phyloP scores from a whole-genome alignment of 2,113 vertebrate genomes.

The Perca schrenkii region DNA sequence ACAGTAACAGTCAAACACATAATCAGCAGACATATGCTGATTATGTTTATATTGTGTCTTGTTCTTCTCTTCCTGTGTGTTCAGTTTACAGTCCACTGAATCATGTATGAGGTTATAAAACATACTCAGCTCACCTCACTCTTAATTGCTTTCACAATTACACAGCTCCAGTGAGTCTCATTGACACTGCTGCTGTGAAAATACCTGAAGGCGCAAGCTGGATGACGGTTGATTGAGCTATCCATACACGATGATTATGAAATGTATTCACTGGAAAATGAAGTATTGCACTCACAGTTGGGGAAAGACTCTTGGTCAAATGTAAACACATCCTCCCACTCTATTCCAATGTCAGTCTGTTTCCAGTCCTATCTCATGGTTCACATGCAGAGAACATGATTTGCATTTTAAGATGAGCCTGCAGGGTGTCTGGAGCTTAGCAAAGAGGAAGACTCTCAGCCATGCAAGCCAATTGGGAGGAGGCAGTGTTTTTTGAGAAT shows the following conservation, averaged over 20 bases:
- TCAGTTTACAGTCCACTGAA: background rate
- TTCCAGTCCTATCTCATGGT: constrained; percentile 11
- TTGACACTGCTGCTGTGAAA: constrained; percentile 19
- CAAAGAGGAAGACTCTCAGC: constrained; percentile 32
- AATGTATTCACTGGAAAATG: background rate
- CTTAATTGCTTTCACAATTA: constrained; percentile 35
- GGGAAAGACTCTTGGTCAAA: background rate
- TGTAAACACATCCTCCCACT: background rate
- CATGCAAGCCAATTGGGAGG: constrained; percentile 40
- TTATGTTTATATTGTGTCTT: background rate
- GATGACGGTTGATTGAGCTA: constrained; percentile 14
- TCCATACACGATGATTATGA: constrained; percentile 1
- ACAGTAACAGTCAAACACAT: too few species aligned
- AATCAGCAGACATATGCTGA: background rate
- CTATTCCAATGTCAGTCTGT: constrained; percentile 9
- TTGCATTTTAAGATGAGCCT: constrained; percentile 58
- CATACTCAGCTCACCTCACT: background rate
- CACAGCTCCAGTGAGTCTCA: constrained; percentile 2
- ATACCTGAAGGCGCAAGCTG: constrained; percentile 23
- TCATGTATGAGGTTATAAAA: constrained; percentile 16
- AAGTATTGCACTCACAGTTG: background rate
- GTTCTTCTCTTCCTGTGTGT: constrained; percentile 7
- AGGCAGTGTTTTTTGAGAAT: constrained; percentile 23
- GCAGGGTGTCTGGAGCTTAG: constrained; percentile 38
- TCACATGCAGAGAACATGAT: constrained; percentile 22